A percentile compares a stretch with the other conserved stretches of the same genome.
phyloP scores from a whole-genome alignment of 2,113 vertebrate species.

The Cettia cetti region DNA sequence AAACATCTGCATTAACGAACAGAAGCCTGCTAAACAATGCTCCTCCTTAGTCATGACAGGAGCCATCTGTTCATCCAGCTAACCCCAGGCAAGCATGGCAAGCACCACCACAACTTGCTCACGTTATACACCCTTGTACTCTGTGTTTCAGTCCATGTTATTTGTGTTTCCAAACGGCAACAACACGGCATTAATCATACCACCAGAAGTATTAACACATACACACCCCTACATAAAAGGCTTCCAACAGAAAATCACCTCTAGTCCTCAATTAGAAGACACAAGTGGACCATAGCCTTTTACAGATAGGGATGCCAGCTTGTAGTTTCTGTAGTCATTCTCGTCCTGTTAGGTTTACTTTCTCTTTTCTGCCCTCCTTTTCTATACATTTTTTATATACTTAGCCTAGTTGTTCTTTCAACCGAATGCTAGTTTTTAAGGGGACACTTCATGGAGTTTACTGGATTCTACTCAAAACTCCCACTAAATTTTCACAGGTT shows the following conservation, averaged over 20 bases:
- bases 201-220: not conserved
- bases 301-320: fast-evolving
- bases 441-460: fast-evolving
- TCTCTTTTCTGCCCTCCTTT: not conserved
- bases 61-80: not conserved
- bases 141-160: not conserved
- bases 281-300: fast-evolving
- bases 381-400: not conserved
- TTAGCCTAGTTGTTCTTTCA: not conserved
- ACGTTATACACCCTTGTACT: not conserved
- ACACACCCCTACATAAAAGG: not conserved
- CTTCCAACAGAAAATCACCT: not conserved
- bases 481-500: fast-evolving
- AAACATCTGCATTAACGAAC: conserved; percentile 1
- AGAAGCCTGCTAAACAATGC: not conserved
- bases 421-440: not conserved
- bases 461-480: not conserved
- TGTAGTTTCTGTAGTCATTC: not conserved
- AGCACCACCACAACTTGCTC: not conserved
- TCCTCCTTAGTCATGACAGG: not conserved
- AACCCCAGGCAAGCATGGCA: not conserved
- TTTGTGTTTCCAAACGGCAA: not conserved
- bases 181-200: not conserved
- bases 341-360: not conserved
- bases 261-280: not conserved